Base-by-base conservation (phyloP, 2,113 vertebrate species). In the Lichenostomus cassidix region DNA sequence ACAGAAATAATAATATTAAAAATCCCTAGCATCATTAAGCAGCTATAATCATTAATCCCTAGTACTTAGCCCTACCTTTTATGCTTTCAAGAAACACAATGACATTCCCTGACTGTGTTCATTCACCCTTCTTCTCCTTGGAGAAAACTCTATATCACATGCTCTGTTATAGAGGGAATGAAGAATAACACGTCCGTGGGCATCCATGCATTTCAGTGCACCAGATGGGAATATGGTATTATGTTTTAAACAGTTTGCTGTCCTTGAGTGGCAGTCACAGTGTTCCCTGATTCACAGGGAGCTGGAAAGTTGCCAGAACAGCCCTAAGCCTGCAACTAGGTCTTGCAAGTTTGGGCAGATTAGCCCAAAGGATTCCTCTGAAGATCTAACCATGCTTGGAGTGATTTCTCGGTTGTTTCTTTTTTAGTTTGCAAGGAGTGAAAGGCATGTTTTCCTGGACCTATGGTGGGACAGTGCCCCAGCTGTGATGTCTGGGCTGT, bases 161-260 rank as follows among this genome's bases (percentile, higher is more conserved):
- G 82, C 53, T 87, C 58, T 71, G 2, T 79, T 90, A 60, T 19
- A 83, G 58, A 83, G 82, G 67, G 67, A 85, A 93, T 42, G 78
- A 93, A 88, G 90, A 84, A 73, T 87, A 91, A 49, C 78, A 90
- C 2, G 0, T 87, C 75, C 87, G 39, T 5, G 67, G 63, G 75
- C 78, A 90, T 58, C 80, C 94, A 39, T 92, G 95, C 92, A 76
- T 94, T 92, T 94, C 90, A 76, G 70, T 44, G 75, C 82, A 85
- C 67, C 92, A 94, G 95, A 94, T 90, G 85, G 96, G 88, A 94
- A 95, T 93, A 90, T 27, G 52, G 78, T 76, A 79, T 83, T 95
- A 85, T 56, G 58, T 50, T 95, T 94, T 91, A 90, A 94, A 88
- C 37, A 60, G 78, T 85, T 85, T 93, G 46, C 58, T 92, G 94